Evolutionary conservation across 2,797 vertebrate species (phyloP).

Genomic region (Capromys pilorides): DNA sequence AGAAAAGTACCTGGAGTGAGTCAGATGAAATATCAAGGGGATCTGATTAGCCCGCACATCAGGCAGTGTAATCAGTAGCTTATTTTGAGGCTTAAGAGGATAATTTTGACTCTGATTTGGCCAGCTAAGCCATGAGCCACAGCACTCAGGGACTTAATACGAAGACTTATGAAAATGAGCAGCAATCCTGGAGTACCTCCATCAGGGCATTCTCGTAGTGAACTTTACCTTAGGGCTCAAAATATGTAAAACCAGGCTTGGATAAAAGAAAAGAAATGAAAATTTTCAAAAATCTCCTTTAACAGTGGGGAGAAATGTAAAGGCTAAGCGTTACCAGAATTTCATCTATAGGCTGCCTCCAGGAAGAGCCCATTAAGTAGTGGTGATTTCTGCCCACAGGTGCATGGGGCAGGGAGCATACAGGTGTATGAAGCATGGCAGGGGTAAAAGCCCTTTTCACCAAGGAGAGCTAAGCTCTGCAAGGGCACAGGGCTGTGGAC

Average conservation of each 20-base stretch:
- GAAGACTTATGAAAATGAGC: neutral
- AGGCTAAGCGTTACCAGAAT: neutral
- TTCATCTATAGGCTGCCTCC: neutral
- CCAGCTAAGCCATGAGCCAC: neutral
- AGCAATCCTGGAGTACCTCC: neutral
- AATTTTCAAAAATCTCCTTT: neutral
- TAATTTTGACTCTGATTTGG: neutral
- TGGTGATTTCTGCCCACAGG: neutral
- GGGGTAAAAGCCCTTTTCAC: neutral
- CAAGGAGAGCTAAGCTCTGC: neutral
- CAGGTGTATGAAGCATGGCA: neutral
- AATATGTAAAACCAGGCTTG: neutral
- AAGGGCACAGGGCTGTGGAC: neutral
- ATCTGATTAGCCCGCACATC: neutral
- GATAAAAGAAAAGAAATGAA: constrained; percentile 29
- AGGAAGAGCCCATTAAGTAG: neutral
- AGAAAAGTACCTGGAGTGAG: neutral
- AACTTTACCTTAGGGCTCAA: neutral
- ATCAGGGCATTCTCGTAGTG: neutral
- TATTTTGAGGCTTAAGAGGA: neutral
- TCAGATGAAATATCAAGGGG: neutral
- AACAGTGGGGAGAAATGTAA: neutral
- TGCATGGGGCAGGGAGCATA: fast-evolving
- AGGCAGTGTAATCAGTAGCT: neutral
- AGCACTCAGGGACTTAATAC: neutral